A percentile compares a stretch with the other conserved stretches of the same genome.
phyloP scores from a whole-genome alignment of 37 sponge, comb jelly and placozoan genomes.

The Cliona cf. orientalis region DNA sequence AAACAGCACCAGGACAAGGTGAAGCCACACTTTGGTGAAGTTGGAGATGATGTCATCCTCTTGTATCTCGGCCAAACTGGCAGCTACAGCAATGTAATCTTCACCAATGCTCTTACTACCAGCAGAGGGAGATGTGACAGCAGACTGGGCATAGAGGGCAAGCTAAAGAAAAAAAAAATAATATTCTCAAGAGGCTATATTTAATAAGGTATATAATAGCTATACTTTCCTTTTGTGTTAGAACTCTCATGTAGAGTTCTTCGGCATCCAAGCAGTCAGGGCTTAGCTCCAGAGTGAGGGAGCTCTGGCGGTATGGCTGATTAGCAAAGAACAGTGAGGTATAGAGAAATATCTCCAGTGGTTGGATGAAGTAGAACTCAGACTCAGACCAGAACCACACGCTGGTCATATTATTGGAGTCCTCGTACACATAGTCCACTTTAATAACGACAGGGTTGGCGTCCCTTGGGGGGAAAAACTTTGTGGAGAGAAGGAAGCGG shows the following conservation, averaged over 20 bases:
- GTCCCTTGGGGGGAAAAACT: slow-evolving; percentile 27
- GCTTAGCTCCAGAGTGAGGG: neutral
- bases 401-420: neutral
- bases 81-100: slow-evolving; percentile 22
- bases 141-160: slow-evolving; percentile 32
- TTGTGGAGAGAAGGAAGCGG: slow-evolving; percentile 4
- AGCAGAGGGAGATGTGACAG: neutral
- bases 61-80: slow-evolving; percentile 11
- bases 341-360: slow-evolving; percentile 36
- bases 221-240: slow-evolving; percentile 27
- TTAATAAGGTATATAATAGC: no score
- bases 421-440: slow-evolving; percentile 4
- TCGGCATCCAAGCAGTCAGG: neutral
- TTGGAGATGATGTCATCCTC: neutral
- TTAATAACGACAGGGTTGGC: slow-evolving; percentile 34
- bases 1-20: slow-evolving; percentile 25
- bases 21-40: slow-evolving; percentile 25
- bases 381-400: slow-evolving; percentile 45
- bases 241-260: neutral
- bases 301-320: neutral
- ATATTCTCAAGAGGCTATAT: no score
- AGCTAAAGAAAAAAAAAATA: no score
- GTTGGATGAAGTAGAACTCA: slow-evolving; percentile 37
- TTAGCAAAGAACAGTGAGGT: slow-evolving; percentile 38
- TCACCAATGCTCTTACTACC: slow-evolving; percentile 6